A percentile compares a stretch with the other conserved stretches of the same genome.
phyloP scores from a whole-genome alignment of 2,113 vertebrate genomes.

The Hyaena hyaena region DNA sequence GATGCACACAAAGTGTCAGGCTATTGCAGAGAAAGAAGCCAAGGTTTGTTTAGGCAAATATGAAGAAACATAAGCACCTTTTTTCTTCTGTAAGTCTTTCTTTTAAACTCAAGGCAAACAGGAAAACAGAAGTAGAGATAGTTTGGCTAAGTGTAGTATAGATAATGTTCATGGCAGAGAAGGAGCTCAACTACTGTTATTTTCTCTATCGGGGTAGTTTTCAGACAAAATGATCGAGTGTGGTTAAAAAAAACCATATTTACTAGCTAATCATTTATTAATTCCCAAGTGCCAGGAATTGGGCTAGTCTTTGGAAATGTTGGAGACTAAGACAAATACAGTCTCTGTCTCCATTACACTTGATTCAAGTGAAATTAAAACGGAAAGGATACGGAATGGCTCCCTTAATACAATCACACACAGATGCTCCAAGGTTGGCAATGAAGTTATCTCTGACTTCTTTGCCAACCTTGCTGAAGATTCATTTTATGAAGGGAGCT shows the following conservation, averaged over 20 bases:
- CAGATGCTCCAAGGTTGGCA: constrained; percentile 27
- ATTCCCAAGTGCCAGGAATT: background rate
- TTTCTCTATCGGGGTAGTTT: background rate
- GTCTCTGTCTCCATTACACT: background rate
- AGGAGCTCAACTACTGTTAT: background rate
- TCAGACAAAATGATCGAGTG: background rate
- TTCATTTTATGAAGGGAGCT: constrained; percentile 70
- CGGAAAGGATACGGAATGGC: background rate
- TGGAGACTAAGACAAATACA: background rate
- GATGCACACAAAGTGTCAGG: no score
- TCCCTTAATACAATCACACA: background rate
- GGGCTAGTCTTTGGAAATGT: background rate
- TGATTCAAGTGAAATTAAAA: background rate
- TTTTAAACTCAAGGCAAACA: background rate
- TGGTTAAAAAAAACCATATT: background rate
- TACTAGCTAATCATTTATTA: background rate
- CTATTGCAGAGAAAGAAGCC: background rate
- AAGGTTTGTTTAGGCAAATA: background rate
- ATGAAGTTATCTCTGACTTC: constrained; percentile 15
- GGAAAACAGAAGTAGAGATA: background rate
- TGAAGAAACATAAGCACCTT: background rate
- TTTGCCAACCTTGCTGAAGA: background rate
- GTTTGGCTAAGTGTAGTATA: background rate
- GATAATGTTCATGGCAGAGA: background rate
- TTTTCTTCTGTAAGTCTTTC: background rate